phyloP scores from a whole-genome alignment of 2,113 vertebrate species.

The Crotalus viridis region DNA sequence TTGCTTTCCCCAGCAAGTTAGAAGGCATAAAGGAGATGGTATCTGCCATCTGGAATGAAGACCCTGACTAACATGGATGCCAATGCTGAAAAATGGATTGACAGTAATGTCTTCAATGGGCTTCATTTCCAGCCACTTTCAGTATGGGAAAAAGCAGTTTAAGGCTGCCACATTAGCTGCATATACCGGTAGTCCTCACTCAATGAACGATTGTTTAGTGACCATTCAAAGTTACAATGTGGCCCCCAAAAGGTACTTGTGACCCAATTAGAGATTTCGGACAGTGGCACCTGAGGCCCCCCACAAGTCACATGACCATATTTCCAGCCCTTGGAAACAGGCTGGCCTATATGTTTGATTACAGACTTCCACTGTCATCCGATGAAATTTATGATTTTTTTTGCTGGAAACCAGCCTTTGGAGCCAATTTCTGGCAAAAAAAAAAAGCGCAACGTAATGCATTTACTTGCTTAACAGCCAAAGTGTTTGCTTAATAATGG shows the following conservation, averaged over 20 bases:
- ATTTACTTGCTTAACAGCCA: background rate
- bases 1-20: background rate
- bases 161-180: background rate
- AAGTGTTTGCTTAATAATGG: background rate
- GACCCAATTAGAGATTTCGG: background rate
- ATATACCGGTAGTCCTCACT: background rate
- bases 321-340: too few species aligned
- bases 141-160: background rate
- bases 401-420: too few species aligned
- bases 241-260: background rate
- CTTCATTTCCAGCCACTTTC: background rate
- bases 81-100: background rate
- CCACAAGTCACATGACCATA: background rate
- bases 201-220: background rate
- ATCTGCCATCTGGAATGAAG: background rate
- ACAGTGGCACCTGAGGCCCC: too few species aligned
- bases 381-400: too few species aligned
- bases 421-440: too few species aligned
- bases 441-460: too few species aligned
- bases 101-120: background rate
- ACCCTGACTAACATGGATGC: background rate
- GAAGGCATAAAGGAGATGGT: background rate
- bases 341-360: too few species aligned
- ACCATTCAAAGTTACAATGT: background rate
- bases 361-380: background rate